These are phyloP conservation scores for Thelaira solivaga DNA, from an alignment of 2,888 invertebrate genomes.

Conservation along the genomic window DNA sequence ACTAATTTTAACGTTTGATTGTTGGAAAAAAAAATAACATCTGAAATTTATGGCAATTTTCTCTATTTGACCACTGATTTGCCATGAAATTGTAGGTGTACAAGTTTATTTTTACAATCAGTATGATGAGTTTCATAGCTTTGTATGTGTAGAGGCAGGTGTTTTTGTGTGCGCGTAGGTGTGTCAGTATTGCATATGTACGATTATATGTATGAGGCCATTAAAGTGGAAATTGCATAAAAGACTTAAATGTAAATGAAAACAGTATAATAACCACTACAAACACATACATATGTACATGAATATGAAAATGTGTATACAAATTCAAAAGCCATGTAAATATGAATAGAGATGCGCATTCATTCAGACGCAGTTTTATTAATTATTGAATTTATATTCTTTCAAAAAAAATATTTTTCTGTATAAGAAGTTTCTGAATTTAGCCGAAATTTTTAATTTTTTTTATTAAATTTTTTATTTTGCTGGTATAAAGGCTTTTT, in stretches of 20 bases:
- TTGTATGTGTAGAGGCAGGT: background rate
- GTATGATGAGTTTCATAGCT: background rate
- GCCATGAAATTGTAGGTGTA: conserved; percentile 2
- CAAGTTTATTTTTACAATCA: background rate
- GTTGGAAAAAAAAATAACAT: background rate
- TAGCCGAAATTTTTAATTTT: too few relatives aligned
- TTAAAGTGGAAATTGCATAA: conserved; percentile 37
- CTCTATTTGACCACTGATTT: conserved; percentile 48
- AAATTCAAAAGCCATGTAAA: too few relatives aligned
- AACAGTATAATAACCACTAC: conserved; percentile 15
- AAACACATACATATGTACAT: too few relatives aligned
- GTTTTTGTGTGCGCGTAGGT: too few relatives aligned
- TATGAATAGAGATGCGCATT: too few relatives aligned
- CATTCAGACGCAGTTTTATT: conserved; percentile 4
- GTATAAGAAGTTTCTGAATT: too few relatives aligned
- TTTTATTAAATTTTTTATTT: too few relatives aligned
- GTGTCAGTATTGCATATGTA: too few relatives aligned
- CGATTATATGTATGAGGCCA: background rate
- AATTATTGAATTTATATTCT: conserved; percentile 26
- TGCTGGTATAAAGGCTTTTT: too few relatives aligned
- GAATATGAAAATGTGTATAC: too few relatives aligned
- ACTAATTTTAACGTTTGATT: background rate
- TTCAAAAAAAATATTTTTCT: background rate
- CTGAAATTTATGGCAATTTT: conserved; percentile 43
- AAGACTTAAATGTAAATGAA: conserved; percentile 23